phyloP scores from a whole-genome alignment of 2,888 invertebrate species.

The Phlogophora meticulosa region DNA sequence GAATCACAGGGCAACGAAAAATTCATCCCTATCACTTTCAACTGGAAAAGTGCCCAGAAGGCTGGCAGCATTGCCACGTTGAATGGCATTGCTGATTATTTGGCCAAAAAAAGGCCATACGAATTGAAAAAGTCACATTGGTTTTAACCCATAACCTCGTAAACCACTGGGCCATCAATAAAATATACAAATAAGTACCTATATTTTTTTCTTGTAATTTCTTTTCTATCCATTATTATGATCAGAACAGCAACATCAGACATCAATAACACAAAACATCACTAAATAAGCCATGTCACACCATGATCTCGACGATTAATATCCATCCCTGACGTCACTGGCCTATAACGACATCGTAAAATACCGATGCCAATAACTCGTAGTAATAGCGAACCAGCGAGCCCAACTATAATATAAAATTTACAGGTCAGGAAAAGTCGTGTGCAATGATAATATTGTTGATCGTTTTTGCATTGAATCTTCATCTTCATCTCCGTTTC shows the following conservation, averaged over 20 bases:
- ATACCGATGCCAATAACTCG: constrained; percentile 8
- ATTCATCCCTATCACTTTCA: too few relatives aligned
- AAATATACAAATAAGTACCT: too few relatives aligned
- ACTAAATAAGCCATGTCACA: constrained; percentile 34
- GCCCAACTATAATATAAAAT: constrained; percentile 12
- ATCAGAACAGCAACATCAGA: constrained; percentile 4
- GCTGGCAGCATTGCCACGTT: too few relatives aligned
- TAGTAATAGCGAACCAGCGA: constrained; percentile 28
- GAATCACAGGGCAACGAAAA: too few relatives aligned
- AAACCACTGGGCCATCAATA: too few relatives aligned
- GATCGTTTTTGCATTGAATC: constrained; percentile 7
- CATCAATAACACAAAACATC: constrained; percentile 19
- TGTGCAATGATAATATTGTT: constrained; percentile 30
- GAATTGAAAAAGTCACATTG: too few relatives aligned
- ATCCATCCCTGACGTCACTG: constrained; percentile 35
- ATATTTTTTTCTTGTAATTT: too few relatives aligned
- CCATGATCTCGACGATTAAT: constrained; percentile 35
- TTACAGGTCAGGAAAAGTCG: constrained; percentile 39
- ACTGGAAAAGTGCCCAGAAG: too few relatives aligned
- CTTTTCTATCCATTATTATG: neutral
- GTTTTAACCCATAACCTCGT: too few relatives aligned
- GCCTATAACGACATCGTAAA: constrained; percentile 36
- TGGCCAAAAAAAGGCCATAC: too few relatives aligned
- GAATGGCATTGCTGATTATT: too few relatives aligned
- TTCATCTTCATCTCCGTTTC: too few relatives aligned